A percentile compares a stretch with the other conserved stretches of the same genome.
Evolutionary conservation across 2,888 invertebrate species (phyloP).

Genomic region (Nemotelus nigrinus): DNA sequence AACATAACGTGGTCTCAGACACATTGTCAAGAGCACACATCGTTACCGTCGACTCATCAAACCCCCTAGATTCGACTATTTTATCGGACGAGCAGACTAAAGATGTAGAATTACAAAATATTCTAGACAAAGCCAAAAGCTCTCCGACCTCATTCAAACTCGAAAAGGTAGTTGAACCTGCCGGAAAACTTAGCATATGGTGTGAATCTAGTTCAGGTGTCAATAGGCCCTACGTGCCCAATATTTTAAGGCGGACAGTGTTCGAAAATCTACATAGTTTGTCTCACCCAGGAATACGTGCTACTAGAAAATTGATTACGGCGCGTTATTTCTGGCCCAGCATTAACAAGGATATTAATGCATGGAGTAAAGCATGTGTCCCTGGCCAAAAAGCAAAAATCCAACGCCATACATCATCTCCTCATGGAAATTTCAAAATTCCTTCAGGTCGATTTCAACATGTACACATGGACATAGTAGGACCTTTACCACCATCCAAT

Average conservation of each 20-base stretch:
- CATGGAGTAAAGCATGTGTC: conserved; percentile 3
- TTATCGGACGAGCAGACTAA: no score
- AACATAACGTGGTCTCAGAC: no score
- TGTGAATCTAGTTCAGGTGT: not conserved
- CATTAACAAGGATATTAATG: conserved; percentile 17
- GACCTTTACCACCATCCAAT: not conserved
- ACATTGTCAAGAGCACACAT: conserved; percentile 24
- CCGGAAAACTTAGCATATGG: no score
- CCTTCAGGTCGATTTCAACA: not conserved
- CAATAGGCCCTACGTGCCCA: not conserved
- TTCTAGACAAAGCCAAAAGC: not conserved
- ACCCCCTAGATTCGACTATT: no score
- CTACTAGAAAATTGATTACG: conserved; percentile 17
- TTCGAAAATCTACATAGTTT: not conserved
- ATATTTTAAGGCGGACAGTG: not conserved
- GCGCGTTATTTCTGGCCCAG: conserved; percentile 25
- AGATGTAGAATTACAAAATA: not conserved
- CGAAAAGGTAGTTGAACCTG: no score
- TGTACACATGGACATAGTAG: not conserved
- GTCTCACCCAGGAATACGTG: not conserved
- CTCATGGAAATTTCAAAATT: not conserved
- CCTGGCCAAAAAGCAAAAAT: conserved; percentile 1
- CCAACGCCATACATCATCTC: not conserved
- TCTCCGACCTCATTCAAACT: no score
- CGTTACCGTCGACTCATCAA: not conserved